A percentile compares a stretch with the other conserved stretches of the same genome.
Evolutionary conservation across 1,140 invertebrate species (phyloP).

Genomic region (Melipona quadrifasciata): DNA sequence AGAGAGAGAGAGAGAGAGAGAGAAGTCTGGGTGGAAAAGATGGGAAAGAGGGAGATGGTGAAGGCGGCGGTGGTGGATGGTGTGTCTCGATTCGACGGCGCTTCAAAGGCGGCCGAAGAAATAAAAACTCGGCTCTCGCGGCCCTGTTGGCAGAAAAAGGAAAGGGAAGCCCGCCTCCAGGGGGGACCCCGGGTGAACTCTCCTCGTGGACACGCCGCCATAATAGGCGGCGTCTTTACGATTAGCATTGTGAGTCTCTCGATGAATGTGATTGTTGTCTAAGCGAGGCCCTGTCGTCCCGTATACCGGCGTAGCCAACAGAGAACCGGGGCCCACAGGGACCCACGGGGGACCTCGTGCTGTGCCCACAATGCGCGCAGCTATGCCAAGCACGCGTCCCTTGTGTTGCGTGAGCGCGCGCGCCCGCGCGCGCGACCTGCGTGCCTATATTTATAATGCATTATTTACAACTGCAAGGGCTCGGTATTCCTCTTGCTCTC

Average conservation of each 20-base stretch:
- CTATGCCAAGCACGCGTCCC: conserved; percentile 81
- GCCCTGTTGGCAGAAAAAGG: conserved; percentile 63
- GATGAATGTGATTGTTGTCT: conserved; percentile 82
- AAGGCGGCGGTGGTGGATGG: conserved; percentile 40
- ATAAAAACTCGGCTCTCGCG: conserved; percentile 59
- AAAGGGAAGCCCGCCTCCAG: conserved; percentile 64
- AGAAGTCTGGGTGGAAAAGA: neutral
- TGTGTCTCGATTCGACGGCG: conserved; percentile 69
- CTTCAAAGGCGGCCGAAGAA: conserved; percentile 68
- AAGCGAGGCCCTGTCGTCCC: conserved; percentile 71
- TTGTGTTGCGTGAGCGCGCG: conserved; percentile 73
- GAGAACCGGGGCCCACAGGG: conserved; percentile 54
- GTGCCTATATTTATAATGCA: conserved; percentile 81
- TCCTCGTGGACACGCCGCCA: conserved; percentile 69
- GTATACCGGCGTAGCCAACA: conserved; percentile 64
- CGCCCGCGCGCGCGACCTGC: conserved; percentile 66
- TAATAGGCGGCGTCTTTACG: conserved; percentile 82
- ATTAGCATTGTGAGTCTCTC: conserved; percentile 80
- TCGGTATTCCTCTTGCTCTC: conserved; percentile 57
- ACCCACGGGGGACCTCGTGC: conserved; percentile 72
- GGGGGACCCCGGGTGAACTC: conserved; percentile 55
- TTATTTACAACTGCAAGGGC: conserved; percentile 79
- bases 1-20: conserved; percentile 3
- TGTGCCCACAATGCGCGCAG: conserved; percentile 77
- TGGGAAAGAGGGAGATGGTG: conserved; percentile 17